Evolutionary conservation across 2,888 invertebrate genomes (phyloP).

Genomic region (Andrena minutula): DNA sequence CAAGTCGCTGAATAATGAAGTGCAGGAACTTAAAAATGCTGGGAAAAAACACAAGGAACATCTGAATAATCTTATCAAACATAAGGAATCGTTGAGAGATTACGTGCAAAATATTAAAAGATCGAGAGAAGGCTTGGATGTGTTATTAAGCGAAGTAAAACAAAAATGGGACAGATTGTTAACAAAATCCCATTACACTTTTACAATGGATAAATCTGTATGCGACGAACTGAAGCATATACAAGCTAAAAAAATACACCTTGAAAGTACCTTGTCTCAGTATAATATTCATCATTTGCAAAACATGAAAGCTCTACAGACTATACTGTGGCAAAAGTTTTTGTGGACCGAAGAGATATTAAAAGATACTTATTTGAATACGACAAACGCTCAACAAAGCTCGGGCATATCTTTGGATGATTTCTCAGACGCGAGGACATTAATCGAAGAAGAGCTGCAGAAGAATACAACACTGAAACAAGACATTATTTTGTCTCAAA

Average conservation of each 20-base stretch:
- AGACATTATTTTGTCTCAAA: conserved; percentile 52
- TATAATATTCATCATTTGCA: conserved; percentile 50
- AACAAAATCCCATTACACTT: conserved; percentile 48
- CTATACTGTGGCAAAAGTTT: conserved; percentile 67
- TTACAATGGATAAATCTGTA: conserved; percentile 50
- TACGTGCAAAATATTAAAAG: conserved; percentile 35
- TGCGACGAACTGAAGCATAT: conserved; percentile 76
- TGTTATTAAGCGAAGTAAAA: conserved; percentile 44
- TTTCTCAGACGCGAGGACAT: conserved; percentile 42
- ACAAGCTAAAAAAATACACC: conserved; percentile 68
- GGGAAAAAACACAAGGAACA: conserved; percentile 59
- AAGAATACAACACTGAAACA: conserved; percentile 48
- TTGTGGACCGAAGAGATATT: conserved; percentile 66
- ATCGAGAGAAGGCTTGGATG: conserved; percentile 46
- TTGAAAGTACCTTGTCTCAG: conserved; percentile 72
- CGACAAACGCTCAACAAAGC: conserved; percentile 24
- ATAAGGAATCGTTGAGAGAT: conserved; percentile 51
- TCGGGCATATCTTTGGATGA: conserved; percentile 13
- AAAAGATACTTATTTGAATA: conserved; percentile 40
- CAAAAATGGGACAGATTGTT: conserved; percentile 63
- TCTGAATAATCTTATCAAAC: conserved; percentile 52
- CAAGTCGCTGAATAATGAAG: conserved; percentile 45
- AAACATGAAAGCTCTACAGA: conserved; percentile 61
- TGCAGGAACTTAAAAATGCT: conserved; percentile 51
- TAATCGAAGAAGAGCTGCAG: conserved; percentile 60